These are phyloP conservation scores for Xenopus borealis DNA, from an alignment of 2,113 vertebrate species.

Conservation along the genomic window DNA sequence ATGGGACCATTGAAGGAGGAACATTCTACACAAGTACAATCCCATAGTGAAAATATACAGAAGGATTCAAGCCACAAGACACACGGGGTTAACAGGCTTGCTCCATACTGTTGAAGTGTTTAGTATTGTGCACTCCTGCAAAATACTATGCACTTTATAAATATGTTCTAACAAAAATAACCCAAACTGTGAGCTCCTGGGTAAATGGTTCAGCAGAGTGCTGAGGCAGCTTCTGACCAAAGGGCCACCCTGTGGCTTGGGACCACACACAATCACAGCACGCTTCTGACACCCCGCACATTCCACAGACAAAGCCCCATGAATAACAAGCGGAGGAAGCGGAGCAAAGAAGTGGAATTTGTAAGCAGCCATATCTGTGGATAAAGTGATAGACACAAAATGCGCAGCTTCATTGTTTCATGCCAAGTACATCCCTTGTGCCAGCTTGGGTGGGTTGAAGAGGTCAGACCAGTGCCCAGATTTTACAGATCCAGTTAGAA, in stretches of 20 bases:
- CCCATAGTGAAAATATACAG: no score
- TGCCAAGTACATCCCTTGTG: not conserved
- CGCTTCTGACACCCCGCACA: slow-evolving; percentile 9
- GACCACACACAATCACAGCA: slow-evolving; percentile 7
- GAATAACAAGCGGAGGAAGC: slow-evolving; percentile 6
- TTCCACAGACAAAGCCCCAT: slow-evolving; percentile 6
- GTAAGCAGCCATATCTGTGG: not conserved
- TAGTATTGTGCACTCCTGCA: no score
- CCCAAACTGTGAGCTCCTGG: not conserved
- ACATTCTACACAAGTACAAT: no score
- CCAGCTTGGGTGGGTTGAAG: not conserved
- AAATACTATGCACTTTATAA: no score
- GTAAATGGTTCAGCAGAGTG: not conserved
- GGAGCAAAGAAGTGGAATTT: not conserved
- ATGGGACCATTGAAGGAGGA: no score
- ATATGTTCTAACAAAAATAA: no score
- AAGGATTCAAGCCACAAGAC: no score
- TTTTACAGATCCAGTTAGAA: not conserved
- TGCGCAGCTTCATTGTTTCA: not conserved
- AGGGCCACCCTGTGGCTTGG: not conserved
- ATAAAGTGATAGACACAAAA: not conserved
- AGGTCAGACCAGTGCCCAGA: not conserved
- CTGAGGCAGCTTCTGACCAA: not conserved
- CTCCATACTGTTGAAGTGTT: no score
- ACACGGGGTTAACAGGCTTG: no score